Evolutionary conservation across 2,113 vertebrate genomes (phyloP).

Genomic region (Galemys pyrenaicus): DNA sequence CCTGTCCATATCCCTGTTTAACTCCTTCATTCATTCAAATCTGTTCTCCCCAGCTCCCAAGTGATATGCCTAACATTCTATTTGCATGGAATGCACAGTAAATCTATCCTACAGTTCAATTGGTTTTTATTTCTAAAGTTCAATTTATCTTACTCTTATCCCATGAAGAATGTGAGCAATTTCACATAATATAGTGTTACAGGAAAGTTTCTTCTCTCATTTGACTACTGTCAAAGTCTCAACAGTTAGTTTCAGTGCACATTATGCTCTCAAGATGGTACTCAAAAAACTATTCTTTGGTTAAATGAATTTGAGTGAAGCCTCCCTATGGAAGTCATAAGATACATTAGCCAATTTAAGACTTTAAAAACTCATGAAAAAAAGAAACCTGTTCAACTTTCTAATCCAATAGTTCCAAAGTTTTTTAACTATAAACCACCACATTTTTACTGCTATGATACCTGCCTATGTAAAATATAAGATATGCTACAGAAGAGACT

Average conservation of each 20-base stretch:
- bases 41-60: background rate
- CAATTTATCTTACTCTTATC: background rate
- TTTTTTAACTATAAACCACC: background rate
- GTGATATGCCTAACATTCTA: background rate
- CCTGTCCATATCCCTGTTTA: background rate
- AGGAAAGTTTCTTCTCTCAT: background rate
- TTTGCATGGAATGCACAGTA: background rate
- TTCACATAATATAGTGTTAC: background rate
- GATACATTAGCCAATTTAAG: background rate
- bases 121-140: background rate
- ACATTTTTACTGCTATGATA: background rate
- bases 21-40: background rate
- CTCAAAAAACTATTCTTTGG: background rate
- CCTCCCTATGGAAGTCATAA: background rate
- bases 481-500: background rate
- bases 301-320: background rate
- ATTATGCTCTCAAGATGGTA: background rate
- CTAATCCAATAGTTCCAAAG: background rate
- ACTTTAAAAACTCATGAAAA: background rate
- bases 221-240: background rate
- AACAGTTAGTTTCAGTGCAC: background rate
- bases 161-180: background rate
- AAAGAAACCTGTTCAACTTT: background rate
- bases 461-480: background rate
- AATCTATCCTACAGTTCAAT: background rate